These are phyloP conservation scores for Ia io DNA, from an alignment of 2,113 vertebrate species.

Conservation along the genomic window DNA sequence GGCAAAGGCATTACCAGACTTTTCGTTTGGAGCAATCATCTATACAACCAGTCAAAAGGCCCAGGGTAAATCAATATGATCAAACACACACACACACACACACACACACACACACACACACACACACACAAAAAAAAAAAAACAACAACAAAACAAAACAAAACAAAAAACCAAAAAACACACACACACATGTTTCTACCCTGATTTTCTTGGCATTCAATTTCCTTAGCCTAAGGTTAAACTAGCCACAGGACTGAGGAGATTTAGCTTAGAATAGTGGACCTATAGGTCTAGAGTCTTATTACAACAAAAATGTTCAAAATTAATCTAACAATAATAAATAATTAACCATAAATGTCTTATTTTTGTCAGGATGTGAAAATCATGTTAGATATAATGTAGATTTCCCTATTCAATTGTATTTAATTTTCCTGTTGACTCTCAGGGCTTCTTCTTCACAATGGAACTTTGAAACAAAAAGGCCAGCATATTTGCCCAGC, in stretches of 20 bases:
- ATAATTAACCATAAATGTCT: conserved; percentile 25
- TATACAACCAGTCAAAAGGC: background rate
- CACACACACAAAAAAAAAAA: background rate
- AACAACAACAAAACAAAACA: too few species aligned
- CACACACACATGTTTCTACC: background rate
- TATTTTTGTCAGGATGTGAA: conserved; percentile 45
- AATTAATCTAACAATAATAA: conserved; percentile 33
- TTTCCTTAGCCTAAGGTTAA: background rate
- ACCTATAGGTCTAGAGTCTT: background rate
- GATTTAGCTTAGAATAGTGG: background rate
- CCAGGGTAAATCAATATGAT: background rate
- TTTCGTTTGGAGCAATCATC: background rate
- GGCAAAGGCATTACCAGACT: conserved; percentile 19
- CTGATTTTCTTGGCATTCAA: background rate
- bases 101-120: background rate
- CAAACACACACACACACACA: background rate
- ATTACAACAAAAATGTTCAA: background rate
- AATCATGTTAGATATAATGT: conserved; percentile 39
- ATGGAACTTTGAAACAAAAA: conserved; percentile 47
- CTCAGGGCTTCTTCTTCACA: conserved; percentile 23
- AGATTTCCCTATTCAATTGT: conserved; percentile 20
- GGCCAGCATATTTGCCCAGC: conserved; percentile 53
- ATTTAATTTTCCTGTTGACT: conserved; percentile 56
- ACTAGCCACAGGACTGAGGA: background rate
- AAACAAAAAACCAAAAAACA: too few species aligned